These are phyloP conservation scores for Ptilorrhoa leucosticta DNA, from an alignment of 2,113 vertebrate genomes.

Conservation along the genomic window DNA sequence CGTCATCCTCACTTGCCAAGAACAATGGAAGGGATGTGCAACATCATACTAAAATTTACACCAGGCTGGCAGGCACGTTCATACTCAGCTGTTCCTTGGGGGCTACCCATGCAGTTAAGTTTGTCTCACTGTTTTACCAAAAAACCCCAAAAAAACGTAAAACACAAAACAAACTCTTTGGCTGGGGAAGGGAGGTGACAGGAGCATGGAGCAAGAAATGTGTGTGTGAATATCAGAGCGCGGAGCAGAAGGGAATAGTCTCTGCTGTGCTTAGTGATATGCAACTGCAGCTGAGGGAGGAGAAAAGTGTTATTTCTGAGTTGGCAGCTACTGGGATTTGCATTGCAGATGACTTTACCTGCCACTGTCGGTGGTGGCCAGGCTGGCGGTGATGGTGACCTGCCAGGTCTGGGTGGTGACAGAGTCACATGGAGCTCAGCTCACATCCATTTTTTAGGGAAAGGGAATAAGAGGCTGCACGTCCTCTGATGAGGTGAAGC, in stretches of 20 bases:
- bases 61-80: background rate
- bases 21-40: background rate
- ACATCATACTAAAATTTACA: background rate
- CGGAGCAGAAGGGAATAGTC: background rate
- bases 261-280: background rate
- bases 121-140: background rate
- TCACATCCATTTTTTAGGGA: background rate
- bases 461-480: rapidly evolving
- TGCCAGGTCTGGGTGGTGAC: background rate
- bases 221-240: background rate
- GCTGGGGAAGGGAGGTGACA: background rate
- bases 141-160: background rate
- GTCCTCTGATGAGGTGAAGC: rapidly evolving
- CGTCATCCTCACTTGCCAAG: background rate
- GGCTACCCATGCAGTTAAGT: background rate
- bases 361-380: background rate
- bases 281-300: background rate
- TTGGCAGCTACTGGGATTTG: background rate
- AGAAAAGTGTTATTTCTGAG: background rate
- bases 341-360: background rate
- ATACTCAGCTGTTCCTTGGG: background rate
- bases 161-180: background rate
- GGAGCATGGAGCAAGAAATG: background rate
- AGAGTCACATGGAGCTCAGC: background rate
- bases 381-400: background rate